Conservation (phyloP, 2,888 invertebrate species). For the Ernsta delagoae region DNA sequence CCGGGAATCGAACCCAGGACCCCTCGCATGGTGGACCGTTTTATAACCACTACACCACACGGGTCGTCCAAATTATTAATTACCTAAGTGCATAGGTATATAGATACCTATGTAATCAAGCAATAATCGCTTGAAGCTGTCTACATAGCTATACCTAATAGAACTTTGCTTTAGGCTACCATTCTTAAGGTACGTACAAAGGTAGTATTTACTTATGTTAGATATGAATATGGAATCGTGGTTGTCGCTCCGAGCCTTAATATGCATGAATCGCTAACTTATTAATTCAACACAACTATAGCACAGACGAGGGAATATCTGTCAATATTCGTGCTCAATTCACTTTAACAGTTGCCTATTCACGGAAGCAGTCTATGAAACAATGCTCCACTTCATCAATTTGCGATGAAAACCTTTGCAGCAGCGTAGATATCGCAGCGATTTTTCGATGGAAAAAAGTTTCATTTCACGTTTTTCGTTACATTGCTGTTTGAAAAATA, state of each 20-base stretch:
- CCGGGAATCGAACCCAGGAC: too few species aligned
- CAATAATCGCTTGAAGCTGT: too few species aligned
- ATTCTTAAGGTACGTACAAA: too few species aligned
- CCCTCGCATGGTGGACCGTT: too few species aligned
- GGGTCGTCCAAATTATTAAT: too few species aligned
- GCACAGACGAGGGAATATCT: conserved; percentile 45
- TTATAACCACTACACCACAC: too few species aligned
- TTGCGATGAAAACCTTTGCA: conserved; percentile 43
- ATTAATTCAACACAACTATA: conserved; percentile 65
- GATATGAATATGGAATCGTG: conserved; percentile 63
- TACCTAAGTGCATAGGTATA: too few species aligned
- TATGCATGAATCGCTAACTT: conserved; percentile 72
- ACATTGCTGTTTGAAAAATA: conserved; percentile 19
- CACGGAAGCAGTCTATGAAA: conserved; percentile 46
- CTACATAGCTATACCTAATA: too few species aligned
- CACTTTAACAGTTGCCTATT: conserved; percentile 48
- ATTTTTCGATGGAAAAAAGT: conserved; percentile 28
- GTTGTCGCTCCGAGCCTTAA: conserved; percentile 58
- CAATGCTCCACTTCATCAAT: conserved; percentile 45
- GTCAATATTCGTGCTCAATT: conserved; percentile 44
- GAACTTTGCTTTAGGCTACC: too few species aligned
- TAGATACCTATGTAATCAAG: too few species aligned
- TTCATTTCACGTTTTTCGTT: conserved; percentile 26
- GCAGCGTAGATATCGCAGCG: conserved; percentile 30
- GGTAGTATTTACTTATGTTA: background rate